Evolutionary conservation across 1,140 invertebrate genomes (phyloP), one percentile per base, ranked within the genome.

Genomic region (Ceratosolen solmsi): DNA sequence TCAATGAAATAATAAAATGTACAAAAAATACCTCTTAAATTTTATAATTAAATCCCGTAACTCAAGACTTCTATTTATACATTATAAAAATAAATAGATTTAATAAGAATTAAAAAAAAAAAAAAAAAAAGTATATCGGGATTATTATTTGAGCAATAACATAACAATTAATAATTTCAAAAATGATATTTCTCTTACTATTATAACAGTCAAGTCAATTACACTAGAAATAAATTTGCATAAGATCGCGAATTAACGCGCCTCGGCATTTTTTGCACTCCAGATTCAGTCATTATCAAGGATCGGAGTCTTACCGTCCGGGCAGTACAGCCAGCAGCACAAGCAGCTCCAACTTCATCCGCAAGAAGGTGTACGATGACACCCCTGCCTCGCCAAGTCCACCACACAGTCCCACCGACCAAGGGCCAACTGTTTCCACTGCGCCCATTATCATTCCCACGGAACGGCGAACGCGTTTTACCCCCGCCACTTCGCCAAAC

Each of bases 371-470:
- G 0, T 79, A 49, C 8, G 85, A 88, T 1, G 87, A 89, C 56
- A 91, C 91, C 9, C 91, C 92, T 4, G 87, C 87, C 2, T 92
- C 91, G 83, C 91, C 91, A 2, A 92, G 89, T 87, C 90, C 91
- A 33, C 86, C 89, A 0, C 80, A 85, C 7, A 89, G 87, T 84
- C 88, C 88, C 0, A 30, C 60, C 20, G 38, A 33, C 3, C n/a
- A 51, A 4, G 9, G 1, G 17, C 11, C 41, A 0, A 8, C 63
- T 5, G 9, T 30, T 17, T 30, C 51, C 0, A 22, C 38, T 0
- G 46, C 76, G 1, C 80, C 80, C 2, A 83, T 74, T 20, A 75
- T 83, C 49, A 83, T 79, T 41, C 75, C 82, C 0, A 79, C 76
- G 20, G 82, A 77, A 25, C 51, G 51, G 15, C 73, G 41, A 1